Evolutionary conservation across 2,888 invertebrate genomes (phyloP).

Genomic region (Latheticus oryzae): DNA sequence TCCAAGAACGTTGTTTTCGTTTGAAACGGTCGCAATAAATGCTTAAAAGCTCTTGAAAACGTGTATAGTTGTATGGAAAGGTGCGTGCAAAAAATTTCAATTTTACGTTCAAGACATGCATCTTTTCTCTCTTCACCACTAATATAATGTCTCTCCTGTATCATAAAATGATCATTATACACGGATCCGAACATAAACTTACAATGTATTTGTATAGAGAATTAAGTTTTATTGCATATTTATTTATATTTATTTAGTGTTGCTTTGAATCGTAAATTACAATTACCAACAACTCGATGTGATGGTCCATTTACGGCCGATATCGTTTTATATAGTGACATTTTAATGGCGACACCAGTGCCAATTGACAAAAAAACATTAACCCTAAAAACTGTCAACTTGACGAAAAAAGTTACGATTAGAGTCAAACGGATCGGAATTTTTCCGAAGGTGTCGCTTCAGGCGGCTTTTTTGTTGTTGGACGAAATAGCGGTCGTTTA

Average conservation of each 20-base stretch:
- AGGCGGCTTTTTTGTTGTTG: too few relatives aligned
- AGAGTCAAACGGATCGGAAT: too few relatives aligned
- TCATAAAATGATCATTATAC: slow-evolving; percentile 56
- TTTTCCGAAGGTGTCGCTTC: too few relatives aligned
- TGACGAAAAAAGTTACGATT: too few relatives aligned
- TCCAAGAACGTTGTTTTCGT: slow-evolving; percentile 28
- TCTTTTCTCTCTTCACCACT: slow-evolving; percentile 40
- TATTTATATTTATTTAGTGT: slow-evolving; percentile 45
- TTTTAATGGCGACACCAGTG: too few relatives aligned
- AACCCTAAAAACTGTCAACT: too few relatives aligned
- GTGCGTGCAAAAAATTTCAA: slow-evolving; percentile 33
- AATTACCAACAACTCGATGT: slow-evolving; percentile 42
- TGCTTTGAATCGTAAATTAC: slow-evolving; percentile 46
- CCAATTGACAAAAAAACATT: too few relatives aligned
- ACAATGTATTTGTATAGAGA: slow-evolving; percentile 57
- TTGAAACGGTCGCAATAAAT: slow-evolving; percentile 27
- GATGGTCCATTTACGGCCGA: slow-evolving; percentile 41
- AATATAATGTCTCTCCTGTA: slow-evolving; percentile 51
- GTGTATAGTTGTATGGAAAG: slow-evolving; percentile 22
- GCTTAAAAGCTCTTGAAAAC: slow-evolving; percentile 34
- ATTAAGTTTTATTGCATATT: slow-evolving; percentile 54
- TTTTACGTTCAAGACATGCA: slow-evolving; percentile 28
- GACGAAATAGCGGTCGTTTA: too few relatives aligned
- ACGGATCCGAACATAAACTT: slow-evolving; percentile 56
- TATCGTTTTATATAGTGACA: slow-evolving; percentile 40